Base-by-base conservation (phyloP, 2,113 vertebrate genomes). In the Leucosticte australis region DNA sequence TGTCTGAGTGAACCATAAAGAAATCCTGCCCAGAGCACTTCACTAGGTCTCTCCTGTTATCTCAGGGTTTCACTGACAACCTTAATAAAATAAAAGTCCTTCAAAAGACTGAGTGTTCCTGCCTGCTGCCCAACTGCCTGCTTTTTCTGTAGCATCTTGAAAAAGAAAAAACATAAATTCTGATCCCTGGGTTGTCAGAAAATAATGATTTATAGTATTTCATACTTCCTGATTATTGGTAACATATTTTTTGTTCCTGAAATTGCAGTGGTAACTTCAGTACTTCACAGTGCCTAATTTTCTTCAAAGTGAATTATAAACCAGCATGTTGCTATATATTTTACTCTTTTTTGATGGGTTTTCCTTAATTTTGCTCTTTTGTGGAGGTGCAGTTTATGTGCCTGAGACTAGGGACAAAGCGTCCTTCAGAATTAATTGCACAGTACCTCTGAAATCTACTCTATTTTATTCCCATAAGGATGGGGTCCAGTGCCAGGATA, bases 251-350 rank as follows among this genome's bases (percentile, higher is more conserved):
- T 92, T 67, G 20, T n/a, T 91, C 59, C 46, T 83, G 75, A 85
- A 91, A 56, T 76, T 55, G 67, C 82, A 80, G 87, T 0, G 0
- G 74, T 46, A 94, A 57, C 30, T 76, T 83, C 50, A 47, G 46
- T 78, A 69, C 27, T 91, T 93, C 63, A 86, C 64, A 74, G n/a
- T 76, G 37, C 39, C 64, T 69, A 12, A 59, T 64, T 89, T 90
- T 89, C 84, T 76, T 86, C 57, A 81, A 87, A 91, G 33, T 62
- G n/a, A 73, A 62, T 87, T 92, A 64, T 64, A 88, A 93, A 57
- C 44, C 37, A 65, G 60, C 17, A 49, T 50, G 37, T 24, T 22
- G 6, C 63, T 73, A 15, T 71, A 24, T 46, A 55, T 57, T n/a
- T 89, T 62, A 30, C 5, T 39, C 1, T 5, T 74, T 88, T 87